Base-by-base conservation (phyloP, 2,888 invertebrate genomes). In the Arge pagana region DNA sequence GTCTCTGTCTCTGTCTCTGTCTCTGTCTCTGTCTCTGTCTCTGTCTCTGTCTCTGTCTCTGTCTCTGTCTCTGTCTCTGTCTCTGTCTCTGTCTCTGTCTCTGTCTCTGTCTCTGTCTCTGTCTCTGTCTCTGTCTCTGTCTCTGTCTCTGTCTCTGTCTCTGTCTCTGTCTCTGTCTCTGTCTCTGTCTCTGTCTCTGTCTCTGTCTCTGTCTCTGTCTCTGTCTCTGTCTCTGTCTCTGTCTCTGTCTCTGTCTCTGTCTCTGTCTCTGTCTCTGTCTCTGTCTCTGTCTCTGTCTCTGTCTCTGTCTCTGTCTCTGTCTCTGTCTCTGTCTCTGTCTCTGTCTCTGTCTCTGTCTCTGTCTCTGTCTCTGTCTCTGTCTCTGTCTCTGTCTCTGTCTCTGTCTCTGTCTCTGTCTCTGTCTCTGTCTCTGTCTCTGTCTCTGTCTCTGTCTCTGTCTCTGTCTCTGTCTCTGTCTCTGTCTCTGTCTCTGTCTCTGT, bases 211-310 rank as follows among this genome's bases (percentile, higher is more conserved):
- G n/a, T n/a, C n/a, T n/a, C n/a, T n/a, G n/a, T n/a, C n/a, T n/a
- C n/a, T n/a, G n/a, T n/a, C n/a, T 10, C 43, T 43, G 8, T 36
- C 3, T 33, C 31, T 43, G 8, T 31, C 2, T 43, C 31, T 43
- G n/a, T 43, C 18, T 35, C 13, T 43, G 15, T 43, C 18, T 31
- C 43, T 31, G 15, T n/a, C 6, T 43, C 31, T 43, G 11, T 31
- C 6, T 11, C n/a, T 13, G n/a, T 10, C 28, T 26, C 28, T 26
- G 7, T 26, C 7, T 26, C 28, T 26, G 7, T 26, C 7, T 26
- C 28, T 26, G 7, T 26, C 7, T 10, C 28, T 26, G 7, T 26
- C 7, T 10, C 28, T 26, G 7, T 26, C 7, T 10, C 28, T 26
- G 7, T 26, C 28, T 10, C 7, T 26, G 7, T 26, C 28, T 10